Conservation (phyloP, 2,113 vertebrate species). For the Otocyon megalotis region DNA sequence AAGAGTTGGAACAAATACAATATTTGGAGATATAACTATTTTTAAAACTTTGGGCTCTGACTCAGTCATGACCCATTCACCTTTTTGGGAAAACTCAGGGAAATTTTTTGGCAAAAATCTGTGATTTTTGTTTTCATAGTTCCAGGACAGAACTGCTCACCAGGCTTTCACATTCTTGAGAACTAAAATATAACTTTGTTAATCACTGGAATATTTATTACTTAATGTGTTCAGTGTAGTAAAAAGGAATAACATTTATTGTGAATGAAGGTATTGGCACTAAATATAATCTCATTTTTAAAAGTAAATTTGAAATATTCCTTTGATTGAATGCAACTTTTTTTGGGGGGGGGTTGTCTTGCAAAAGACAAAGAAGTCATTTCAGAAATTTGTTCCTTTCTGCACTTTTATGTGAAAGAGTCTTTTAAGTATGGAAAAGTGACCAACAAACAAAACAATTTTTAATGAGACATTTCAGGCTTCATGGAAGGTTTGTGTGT, state of each 20-base stretch:
- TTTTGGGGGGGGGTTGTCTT: background rate
- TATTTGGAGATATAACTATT: slow-evolving; percentile 43
- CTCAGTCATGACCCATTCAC: slow-evolving; percentile 13
- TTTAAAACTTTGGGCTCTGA: slow-evolving; percentile 12
- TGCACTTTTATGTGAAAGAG: slow-evolving; percentile 25
- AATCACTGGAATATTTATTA: slow-evolving; percentile 41
- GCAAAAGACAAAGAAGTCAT: slow-evolving; percentile 34
- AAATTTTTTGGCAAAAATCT: background rate
- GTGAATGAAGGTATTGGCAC: background rate
- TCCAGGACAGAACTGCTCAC: background rate
- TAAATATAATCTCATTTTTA: slow-evolving; percentile 26
- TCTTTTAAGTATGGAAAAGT: slow-evolving; percentile 29
- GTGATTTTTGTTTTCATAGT: slow-evolving; percentile 42
- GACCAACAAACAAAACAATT: background rate
- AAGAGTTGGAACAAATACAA: background rate
- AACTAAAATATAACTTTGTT: slow-evolving; percentile 41
- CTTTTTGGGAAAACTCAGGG: slow-evolving; percentile 26
- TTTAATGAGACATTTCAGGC: slow-evolving; percentile 22
- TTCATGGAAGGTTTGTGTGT: background rate
- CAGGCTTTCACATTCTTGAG: slow-evolving; percentile 33
- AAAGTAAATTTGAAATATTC: background rate
- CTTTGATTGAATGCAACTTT: slow-evolving; percentile 40
- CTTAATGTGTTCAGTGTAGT: background rate
- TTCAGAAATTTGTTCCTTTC: slow-evolving; percentile 58
- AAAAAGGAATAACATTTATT: slow-evolving; percentile 51